phyloP scores from a whole-genome alignment of 2,113 vertebrate species.

The Campylorhamphus procurvoides region DNA sequence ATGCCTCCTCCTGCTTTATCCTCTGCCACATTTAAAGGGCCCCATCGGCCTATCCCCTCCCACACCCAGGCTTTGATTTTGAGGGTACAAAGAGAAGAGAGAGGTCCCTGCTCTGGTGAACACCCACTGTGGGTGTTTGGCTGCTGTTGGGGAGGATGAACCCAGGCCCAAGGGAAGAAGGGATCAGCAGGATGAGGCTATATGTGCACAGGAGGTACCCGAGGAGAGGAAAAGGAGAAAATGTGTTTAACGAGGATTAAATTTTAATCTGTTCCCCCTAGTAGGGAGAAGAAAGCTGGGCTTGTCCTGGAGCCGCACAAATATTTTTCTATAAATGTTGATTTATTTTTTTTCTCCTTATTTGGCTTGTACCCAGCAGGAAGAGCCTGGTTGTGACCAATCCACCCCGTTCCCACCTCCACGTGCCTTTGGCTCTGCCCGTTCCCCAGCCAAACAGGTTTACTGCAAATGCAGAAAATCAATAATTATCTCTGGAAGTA shows the following conservation, averaged over 20 bases:
- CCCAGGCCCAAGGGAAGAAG: not conserved
- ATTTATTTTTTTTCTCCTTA: not conserved
- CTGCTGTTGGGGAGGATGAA: not conserved
- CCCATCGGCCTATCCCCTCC: rapidly evolving
- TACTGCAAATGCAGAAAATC: conserved; percentile 2
- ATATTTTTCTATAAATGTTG: not conserved
- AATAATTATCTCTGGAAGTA: conserved; percentile 3
- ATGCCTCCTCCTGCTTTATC: not conserved
- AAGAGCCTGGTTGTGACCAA: not conserved
- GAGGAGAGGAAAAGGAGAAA: not conserved
- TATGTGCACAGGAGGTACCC: not conserved
- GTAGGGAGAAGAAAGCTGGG: not conserved
- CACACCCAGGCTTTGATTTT: not conserved
- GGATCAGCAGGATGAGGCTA: not conserved
- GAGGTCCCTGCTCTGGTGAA: not conserved
- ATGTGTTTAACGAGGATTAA: conserved; percentile 28
- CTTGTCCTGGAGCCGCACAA: not conserved
- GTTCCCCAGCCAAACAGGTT: not conserved
- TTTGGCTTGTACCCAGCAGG: rapidly evolving
- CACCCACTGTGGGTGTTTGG: rapidly evolving
- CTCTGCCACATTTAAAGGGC: not conserved
- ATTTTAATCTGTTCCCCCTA: not conserved
- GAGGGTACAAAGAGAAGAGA: not conserved
- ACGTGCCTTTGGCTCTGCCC: rapidly evolving
- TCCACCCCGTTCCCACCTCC: not conserved